Evolutionary conservation across 2,797 vertebrate genomes (phyloP), one percentile per base, ranked within the genome.

Genomic region (Pseudochirops cupreus): DNA sequence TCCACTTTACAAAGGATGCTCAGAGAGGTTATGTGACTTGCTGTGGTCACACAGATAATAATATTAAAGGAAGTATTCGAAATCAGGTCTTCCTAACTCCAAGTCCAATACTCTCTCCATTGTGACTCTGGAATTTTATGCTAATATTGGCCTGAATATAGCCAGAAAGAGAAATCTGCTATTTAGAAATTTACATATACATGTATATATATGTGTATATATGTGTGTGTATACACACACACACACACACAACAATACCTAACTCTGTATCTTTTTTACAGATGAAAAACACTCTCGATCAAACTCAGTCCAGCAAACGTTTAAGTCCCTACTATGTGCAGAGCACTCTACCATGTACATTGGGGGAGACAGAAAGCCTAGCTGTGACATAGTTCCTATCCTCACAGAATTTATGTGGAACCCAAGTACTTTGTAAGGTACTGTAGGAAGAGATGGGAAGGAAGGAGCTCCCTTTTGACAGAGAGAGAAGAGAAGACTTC

Each of bases 141-240:
- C 16, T 29, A 54, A 6, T 1, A 67, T 90, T 58, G 52, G 94
- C 90, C 90, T 93, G 50, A 90, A 94, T 92, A 95, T 24, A n/a
- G 29, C 67, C 93, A 93, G 58, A 53, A 95, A 95, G 92, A 53
- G 54, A 95, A 97, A 96, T 21, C 92, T 0, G 39, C 26, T 0
- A 33, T 33, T 91, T 50, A 50, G 59, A 92, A 62, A 93, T 54
- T 31, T n/a, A 92, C 56, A 31, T 5, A 57, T 16, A 55, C 0
- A 16, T 2, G 31, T 14, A 6, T 53, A 53, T 1, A 28, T 28
- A 54, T 67, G 28, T 67, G 6, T 67, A n/a, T 26, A 7, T 57
- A 6, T 55, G 54, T 55, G 54, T 55, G 54, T 55, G 5, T 53
- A 53, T n/a, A n/a, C n/a, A n/a, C n/a, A n/a, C 54, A 55, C 54